Base-by-base conservation (phyloP, 2,797 vertebrate genomes). In the Dendrocincla tyrannina region DNA sequence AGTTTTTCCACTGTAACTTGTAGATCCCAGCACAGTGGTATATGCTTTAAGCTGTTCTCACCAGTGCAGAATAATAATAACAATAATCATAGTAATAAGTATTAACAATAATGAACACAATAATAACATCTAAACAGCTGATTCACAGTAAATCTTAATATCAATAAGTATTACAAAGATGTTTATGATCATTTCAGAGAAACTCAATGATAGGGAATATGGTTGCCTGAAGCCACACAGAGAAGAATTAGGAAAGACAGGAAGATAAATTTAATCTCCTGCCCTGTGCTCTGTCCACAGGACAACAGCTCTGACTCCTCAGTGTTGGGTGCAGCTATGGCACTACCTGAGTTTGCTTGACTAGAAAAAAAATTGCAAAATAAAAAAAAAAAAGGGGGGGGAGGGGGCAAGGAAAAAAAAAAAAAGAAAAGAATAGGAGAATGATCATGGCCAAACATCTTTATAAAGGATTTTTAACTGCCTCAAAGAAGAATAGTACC, bases 21-120 rank as follows among this genome's bases (percentile, higher is more conserved):
- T 80, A 93, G 81, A 82, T 96, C 67, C 64, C 84, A 83, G 86
- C 56, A 88, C 92, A 95, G 86, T 85, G 75, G 78, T 87, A 44
- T 46, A 24, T 30, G 32, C 46, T 92, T 85, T 85, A 74, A 93
- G 59, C 63, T 89, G 33, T 85, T 93, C n/a, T 92, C 39, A 92
- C 18, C n/a, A 85, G 27, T 55, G 35, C 35, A 93, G 14, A n/a
- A 88, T 83, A 63, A 75, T 68, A 80, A 66, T 44, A 95, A 64
- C 17, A 91, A 70, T 67, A 72, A 67, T 63, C 68, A 47, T 64
- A 78, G 39, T 56, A 82, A 67, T 73, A 72, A 88, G 19, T 58
- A 87, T 62, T 79, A 91, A 42, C 24, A 62, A 50, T 84, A 87
- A 79, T 50, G 19, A 96, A 15, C 6, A 14, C 63, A 87, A 49